Base-by-base conservation (phyloP, 1,140 invertebrate genomes). In the Trichogramma pretiosum region DNA sequence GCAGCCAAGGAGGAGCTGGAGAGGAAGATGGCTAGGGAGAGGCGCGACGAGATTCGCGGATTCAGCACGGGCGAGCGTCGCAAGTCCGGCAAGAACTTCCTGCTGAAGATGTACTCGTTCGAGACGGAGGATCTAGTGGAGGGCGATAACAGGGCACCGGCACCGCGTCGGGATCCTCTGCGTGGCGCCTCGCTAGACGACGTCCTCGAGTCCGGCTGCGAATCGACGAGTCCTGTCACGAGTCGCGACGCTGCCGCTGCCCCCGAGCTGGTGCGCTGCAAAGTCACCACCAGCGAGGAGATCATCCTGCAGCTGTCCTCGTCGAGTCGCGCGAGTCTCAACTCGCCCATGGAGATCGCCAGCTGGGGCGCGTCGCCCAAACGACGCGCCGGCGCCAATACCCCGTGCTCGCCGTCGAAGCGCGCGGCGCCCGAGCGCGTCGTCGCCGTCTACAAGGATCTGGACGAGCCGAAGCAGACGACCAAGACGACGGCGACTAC, bases 101-200 rank as follows among this genome's bases (percentile, higher is more conserved):
- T 70, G 4, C 28, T 62, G 3, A 70, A 70, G 40, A 71, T 71
- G 67, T 69, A 68, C 33, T 70, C 67, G 0, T 70, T 72, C 23
- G 69, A 72, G 26, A 70, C 68, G 0, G 68, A 72, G 46, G 67
- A 70, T 39, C 35, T 72, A 0, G 57, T 61, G 14, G 64, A 68
- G 5, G 35, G 38, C 8, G 35, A 52, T 1, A 21, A 52, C 4
- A 5, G 36, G 3, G 59, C 62, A 16, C 43, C 48, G 46, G 11
- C 22, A 9, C 22, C 38, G 3, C 57, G 53, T 16, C 43, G 62
- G 5, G 61, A 68, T 53, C 53, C 62, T 0, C 24, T 67, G n/a
- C 52, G 63, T 1, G 62, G 58, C 0, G 48, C 57, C 1, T 72
- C 66, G 0, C 38, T 68, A 10, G 61, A 70, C 43, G 60, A 69